Base-by-base conservation (phyloP, 2,113 vertebrate genomes). In the Natator depressus region DNA sequence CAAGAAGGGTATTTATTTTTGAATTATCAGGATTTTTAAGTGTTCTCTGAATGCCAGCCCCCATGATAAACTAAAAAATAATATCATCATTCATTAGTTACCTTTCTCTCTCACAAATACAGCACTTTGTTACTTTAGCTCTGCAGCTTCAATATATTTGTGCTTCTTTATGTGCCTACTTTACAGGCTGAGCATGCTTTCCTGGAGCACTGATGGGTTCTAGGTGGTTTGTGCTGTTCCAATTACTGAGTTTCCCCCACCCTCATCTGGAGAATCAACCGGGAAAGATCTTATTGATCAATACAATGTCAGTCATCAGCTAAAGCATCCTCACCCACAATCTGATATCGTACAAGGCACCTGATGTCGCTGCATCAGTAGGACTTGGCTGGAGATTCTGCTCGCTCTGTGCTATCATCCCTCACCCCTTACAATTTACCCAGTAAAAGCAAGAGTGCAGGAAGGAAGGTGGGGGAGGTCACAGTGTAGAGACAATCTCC, bases 1-100 rank as follows among this genome's bases (percentile, higher is more conserved):
- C 65, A 83, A 11, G 50, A 3, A 86, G 3, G 38, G 25, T 51
- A 87, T 92, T 93, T 94, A 85, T 82, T 89, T 96, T 81, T 93
- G 1, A 92, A 83, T 95, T 94, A 93, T 53, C 59, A 50, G 4
- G 54, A 94, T 4, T 10, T 85, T 85, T 76, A 89, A 51, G 27
- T 5, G 2, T 6, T 79, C 0, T 5, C 46, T 42, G 59, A 75
- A 89, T 82, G 8, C 3, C 50, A 89, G 6, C 3, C 8, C 53
- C 4, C 2, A 4, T 88, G 25, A n/a, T 80, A 69, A 1, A 75
- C 9, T 42, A 75, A 42, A 42, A 42, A 42, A 42, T 42, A 96
- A 72, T 75, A 85, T 4, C 29, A 5, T 3, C 5, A 49, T 9
- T 90, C 25, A 35, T 91, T 75, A 87, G 10, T 12, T 86, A 25